Evolutionary conservation across 2,888 invertebrate species (phyloP).

Genomic region (Oasisia sp.): DNA sequence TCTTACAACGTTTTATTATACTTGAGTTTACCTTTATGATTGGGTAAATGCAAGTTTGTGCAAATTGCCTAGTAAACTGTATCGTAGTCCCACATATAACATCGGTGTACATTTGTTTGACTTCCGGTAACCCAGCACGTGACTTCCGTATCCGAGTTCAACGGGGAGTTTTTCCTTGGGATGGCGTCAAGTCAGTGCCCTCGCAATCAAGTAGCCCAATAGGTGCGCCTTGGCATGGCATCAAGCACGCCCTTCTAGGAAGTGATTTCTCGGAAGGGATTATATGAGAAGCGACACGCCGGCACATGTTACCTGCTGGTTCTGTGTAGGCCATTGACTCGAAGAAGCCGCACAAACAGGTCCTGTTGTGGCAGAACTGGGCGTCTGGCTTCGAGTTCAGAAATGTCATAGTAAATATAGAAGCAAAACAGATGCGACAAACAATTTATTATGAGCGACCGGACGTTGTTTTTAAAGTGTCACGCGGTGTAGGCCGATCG

Average conservation of each 20-base stretch:
- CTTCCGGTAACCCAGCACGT: neutral
- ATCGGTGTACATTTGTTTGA: neutral
- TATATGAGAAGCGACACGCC: neutral
- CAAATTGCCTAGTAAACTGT: neutral
- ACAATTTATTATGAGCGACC: neutral
- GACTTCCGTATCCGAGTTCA: neutral
- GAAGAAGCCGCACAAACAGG: neutral
- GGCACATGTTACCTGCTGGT: neutral
- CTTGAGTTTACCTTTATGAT: neutral
- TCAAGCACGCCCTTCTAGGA: neutral
- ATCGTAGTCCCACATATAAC: neutral
- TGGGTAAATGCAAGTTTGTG: neutral
- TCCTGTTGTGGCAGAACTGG: neutral
- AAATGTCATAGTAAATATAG: slow-evolving; percentile 3
- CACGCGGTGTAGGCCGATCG: neutral
- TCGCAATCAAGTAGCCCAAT: too few species aligned
- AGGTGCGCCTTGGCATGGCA: neutral
- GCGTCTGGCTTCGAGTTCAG: neutral
- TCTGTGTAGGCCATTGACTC: neutral
- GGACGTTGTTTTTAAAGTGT: neutral
- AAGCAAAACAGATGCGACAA: neutral
- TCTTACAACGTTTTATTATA: neutral
- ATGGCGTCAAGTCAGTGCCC: neutral
- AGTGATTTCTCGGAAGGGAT: neutral
- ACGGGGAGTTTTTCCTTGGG: neutral